phyloP scores from a whole-genome alignment of 2,113 vertebrate genomes.

The Arvicanthis niloticus region DNA sequence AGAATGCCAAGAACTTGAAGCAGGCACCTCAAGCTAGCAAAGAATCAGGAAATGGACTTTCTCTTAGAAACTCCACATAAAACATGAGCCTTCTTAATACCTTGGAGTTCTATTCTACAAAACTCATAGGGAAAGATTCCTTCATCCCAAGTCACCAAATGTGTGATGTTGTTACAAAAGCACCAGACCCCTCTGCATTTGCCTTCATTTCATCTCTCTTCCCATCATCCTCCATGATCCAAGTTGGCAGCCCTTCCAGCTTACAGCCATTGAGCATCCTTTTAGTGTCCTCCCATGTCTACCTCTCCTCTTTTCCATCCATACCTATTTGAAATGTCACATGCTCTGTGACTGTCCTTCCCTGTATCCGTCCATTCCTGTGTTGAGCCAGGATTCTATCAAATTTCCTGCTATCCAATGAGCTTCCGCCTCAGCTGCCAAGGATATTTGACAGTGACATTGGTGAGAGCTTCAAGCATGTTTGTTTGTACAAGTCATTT shows the following conservation, averaged over 20 bases:
- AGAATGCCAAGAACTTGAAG: background rate
- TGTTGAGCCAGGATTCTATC: background rate
- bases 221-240: background rate
- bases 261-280: background rate
- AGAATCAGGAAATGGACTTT: background rate
- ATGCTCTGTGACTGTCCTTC: background rate
- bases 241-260: background rate
- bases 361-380: background rate
- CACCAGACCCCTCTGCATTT: background rate
- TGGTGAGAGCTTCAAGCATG: background rate
- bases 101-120: background rate
- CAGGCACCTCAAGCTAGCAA: background rate
- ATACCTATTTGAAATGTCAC: background rate
- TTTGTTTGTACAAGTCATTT: slow-evolving; percentile 2
- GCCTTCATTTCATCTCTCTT: background rate
- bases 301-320: background rate
- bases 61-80: background rate
- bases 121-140: background rate
- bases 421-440: background rate
- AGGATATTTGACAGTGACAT: background rate
- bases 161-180: background rate
- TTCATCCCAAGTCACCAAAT: background rate
- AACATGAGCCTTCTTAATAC: background rate
- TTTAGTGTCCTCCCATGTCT: background rate
- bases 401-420: background rate